Evolutionary conservation across 2,888 invertebrate genomes (phyloP).

Genomic region (Phasia obesa): DNA sequence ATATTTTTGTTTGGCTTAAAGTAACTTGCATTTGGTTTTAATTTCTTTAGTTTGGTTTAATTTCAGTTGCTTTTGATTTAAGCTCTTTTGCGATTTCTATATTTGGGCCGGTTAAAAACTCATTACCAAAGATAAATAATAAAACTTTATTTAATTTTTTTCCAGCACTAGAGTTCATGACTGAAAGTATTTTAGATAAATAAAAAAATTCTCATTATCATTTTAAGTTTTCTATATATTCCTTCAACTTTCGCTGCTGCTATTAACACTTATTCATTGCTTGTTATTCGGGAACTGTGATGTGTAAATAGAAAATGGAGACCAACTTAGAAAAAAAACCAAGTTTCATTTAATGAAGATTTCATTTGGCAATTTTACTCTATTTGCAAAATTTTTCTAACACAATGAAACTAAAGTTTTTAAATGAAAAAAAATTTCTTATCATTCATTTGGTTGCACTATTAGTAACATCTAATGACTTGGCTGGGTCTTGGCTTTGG

Average conservation of each 20-base stretch:
- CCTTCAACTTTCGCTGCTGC: constrained; percentile 13
- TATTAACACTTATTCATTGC: constrained; percentile 32
- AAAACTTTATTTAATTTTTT: no score
- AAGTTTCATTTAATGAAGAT: constrained; percentile 59
- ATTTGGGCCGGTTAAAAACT: no score
- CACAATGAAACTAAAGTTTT: constrained; percentile 38
- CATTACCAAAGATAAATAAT: no score
- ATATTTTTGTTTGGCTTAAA: no score
- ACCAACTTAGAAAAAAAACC: background rate
- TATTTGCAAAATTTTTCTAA: background rate
- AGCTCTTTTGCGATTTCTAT: no score
- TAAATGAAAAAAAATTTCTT: constrained; percentile 56
- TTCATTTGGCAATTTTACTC: constrained; percentile 16
- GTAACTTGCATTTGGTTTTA: no score
- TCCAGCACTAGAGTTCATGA: no score
- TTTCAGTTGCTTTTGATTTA: no score
- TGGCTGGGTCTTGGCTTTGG: constrained; percentile 46
- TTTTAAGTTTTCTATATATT: background rate
- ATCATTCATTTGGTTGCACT: constrained; percentile 36
- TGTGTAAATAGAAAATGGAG: constrained; percentile 18
- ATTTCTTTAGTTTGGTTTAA: no score
- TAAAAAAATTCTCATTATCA: no score
- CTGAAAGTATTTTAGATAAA: no score
- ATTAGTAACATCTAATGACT: constrained; percentile 67
- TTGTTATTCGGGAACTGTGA: background rate